phyloP scores from a whole-genome alignment of 2,888 invertebrate species.

The Steinernema hermaphroditum region DNA sequence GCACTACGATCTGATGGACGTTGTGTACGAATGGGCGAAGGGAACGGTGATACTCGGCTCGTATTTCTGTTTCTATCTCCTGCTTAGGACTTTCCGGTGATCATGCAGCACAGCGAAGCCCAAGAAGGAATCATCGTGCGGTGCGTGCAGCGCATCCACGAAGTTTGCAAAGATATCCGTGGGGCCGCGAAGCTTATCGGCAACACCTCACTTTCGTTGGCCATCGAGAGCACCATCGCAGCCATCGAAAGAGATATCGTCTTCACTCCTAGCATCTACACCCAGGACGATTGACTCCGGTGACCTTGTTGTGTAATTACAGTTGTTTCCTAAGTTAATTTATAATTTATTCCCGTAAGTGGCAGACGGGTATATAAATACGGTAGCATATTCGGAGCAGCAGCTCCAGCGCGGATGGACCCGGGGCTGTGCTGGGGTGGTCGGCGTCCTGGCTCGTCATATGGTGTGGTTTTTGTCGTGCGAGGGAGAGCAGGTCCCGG shows the following conservation, averaged over 20 bases:
- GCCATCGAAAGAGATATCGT: conserved; percentile 95
- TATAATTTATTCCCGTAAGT: neutral
- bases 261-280: conserved; percentile 93
- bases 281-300: conserved; percentile 65
- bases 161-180: conserved; percentile 84
- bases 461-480: conserved; percentile 18
- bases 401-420: too few species aligned
- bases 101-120: conserved; percentile 86
- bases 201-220: conserved; percentile 84
- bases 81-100: conserved; percentile 83
- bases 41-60: conserved; percentile 74
- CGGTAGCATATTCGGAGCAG: too few species aligned
- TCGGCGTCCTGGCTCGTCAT: conserved; percentile 13
- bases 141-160: conserved; percentile 92
- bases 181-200: conserved; percentile 91
- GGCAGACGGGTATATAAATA: conserved; percentile 1
- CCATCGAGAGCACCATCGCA: conserved; percentile 86
- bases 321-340: conserved; percentile 18
- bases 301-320: neutral
- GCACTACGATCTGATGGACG: conserved; percentile 88
- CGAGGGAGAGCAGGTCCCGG: neutral
- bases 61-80: neutral
- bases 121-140: conserved; percentile 97
- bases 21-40: conserved; percentile 93
- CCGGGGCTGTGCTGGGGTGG: neutral